phyloP scores from a whole-genome alignment of 2,113 vertebrate genomes.

The Archilochus colubris region DNA sequence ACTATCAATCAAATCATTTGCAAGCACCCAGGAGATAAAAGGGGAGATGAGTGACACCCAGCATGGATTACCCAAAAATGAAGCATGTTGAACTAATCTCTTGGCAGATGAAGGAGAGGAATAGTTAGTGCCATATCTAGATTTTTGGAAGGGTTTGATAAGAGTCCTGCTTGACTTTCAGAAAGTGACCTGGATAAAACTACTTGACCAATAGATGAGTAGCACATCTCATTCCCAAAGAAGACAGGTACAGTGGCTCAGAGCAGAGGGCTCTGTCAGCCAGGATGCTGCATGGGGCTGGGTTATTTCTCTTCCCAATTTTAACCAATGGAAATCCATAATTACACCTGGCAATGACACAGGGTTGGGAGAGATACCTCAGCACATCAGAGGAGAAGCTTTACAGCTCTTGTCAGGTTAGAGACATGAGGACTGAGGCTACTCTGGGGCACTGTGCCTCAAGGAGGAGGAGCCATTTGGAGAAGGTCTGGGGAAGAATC shows the following conservation, averaged over 20 bases:
- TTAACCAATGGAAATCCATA: neutral
- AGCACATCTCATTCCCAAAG: neutral
- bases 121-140: neutral
- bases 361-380: neutral
- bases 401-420: neutral
- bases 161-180: neutral
- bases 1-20: slow-evolving; percentile 35
- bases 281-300: neutral
- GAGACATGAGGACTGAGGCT: neutral
- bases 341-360: neutral
- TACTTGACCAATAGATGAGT: neutral
- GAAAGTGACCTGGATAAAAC: neutral
- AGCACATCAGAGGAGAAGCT: neutral
- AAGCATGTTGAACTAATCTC: neutral
- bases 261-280: neutral
- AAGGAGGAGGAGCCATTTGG: neutral
- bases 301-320: neutral
- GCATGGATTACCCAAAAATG: neutral
- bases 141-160: neutral
- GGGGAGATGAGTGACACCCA: slow-evolving; percentile 27
- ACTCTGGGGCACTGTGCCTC: neutral
- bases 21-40: slow-evolving; percentile 40
- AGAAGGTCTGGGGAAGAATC: neutral
- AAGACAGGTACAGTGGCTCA: neutral
- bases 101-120: neutral